Base-by-base conservation (phyloP, 2,888 invertebrate genomes). In the Odontocolon sp. region DNA sequence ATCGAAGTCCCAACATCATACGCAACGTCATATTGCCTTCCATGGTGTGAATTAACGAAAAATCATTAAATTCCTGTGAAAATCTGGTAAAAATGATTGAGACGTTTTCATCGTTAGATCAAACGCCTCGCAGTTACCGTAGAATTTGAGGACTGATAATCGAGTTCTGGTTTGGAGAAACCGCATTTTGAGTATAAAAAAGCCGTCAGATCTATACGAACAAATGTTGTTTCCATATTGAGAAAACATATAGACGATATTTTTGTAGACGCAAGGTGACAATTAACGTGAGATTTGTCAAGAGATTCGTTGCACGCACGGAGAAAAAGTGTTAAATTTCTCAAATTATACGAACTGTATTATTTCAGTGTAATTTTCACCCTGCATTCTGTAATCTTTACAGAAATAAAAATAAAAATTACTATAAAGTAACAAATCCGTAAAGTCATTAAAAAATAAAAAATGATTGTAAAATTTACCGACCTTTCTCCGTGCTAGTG, bases 181-280 rank as follows among this genome's bases (percentile, higher is more conserved):
- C 16, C 40, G 14, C 14, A 40, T 40, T 40, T 42, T 3, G 14
- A 11, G 42, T 16, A 4, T 18, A 9, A 8, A 40, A 21, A 36
- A 45, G 36, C 42, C 31, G 4, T 63, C 9, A 14, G 40, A 50
- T 63, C 23, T 21, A 63, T 50, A 63, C 67, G 63, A 63, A 63
- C 67, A 45, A 77, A 59, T 72, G 68, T 69, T 69, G 57, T 77
- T 77, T 72, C 16, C 57, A 69, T 42, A 68, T 69, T 69, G 50
- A 68, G 33, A 52, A 73, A 64, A 68, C 52, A 79, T 45, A 83
- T 82, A 86, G 81, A 86, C 81, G 82, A 86, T 87, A 87, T 87
- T 87, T 87, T 87, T 87, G 77, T 86, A 87, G 84, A 80, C 50
- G 77, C 78, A 83, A 82, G 79, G 68, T 42, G 64, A 77, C 59